Evolutionary conservation across 1,140 invertebrate genomes (phyloP).

Genomic region (Helicoverpa zea): DNA sequence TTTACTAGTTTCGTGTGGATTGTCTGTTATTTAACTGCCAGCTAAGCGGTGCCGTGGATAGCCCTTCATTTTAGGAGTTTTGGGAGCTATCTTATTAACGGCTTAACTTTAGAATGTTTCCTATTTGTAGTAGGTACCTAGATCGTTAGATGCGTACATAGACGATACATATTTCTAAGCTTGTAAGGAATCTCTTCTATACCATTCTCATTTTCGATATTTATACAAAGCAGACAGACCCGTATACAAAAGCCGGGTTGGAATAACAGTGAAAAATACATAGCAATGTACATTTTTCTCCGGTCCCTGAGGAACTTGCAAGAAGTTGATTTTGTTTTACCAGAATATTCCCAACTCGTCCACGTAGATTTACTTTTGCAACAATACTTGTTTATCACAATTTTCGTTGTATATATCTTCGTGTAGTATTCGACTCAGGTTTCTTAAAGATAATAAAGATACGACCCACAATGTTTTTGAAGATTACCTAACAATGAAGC

Average conservation of each 20-base stretch:
- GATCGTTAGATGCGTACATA: no score
- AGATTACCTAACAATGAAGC: not conserved
- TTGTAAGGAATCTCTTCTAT: not conserved
- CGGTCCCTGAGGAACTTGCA: constrained; percentile 23
- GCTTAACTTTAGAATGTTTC: not conserved
- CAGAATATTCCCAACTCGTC: constrained; percentile 31
- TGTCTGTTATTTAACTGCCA: not conserved
- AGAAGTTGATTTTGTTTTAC: constrained; percentile 22
- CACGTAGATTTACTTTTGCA: constrained; percentile 8
- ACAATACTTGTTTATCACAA: constrained; percentile 18
- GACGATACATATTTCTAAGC: not conserved
- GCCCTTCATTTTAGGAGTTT: not conserved
- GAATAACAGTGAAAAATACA: constrained; percentile 15
- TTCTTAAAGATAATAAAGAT: not conserved
- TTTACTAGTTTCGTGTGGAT: constrained; percentile 30
- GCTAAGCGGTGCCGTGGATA: not conserved
- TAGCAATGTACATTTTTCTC: constrained; percentile 9
- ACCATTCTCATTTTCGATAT: not conserved
- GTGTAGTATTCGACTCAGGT: not conserved
- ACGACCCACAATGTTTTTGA: not conserved
- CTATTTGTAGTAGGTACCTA: no score
- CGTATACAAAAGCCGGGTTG: not conserved
- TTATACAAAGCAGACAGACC: not conserved
- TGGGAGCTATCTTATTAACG: not conserved
- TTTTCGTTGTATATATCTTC: constrained; percentile 5